phyloP scores from a whole-genome alignment of 2,888 invertebrate species.

The Hypomecis atomaria region DNA sequence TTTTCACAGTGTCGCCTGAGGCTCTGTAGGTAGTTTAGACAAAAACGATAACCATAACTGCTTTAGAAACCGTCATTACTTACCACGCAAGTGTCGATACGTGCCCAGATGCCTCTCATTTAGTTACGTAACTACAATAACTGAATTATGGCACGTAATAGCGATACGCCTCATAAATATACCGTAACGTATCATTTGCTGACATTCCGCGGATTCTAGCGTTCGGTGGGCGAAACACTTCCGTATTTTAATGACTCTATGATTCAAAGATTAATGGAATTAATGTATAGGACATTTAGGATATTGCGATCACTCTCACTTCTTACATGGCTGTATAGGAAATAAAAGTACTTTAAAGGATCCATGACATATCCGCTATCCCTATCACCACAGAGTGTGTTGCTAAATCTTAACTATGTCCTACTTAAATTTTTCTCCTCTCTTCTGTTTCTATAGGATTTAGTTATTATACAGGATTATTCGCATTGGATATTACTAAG shows the following conservation, averaged over 20 bases:
- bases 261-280: background rate
- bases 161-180: conserved; percentile 21
- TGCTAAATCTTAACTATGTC: too few relatives aligned
- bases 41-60: background rate
- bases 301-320: too few relatives aligned
- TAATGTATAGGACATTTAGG: background rate
- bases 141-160: conserved; percentile 26
- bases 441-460: too few relatives aligned
- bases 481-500: too few relatives aligned
- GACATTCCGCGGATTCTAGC: conserved; percentile 18
- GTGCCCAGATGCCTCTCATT: conserved; percentile 5
- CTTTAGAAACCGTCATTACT: conserved; percentile 18
- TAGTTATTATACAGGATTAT: too few relatives aligned
- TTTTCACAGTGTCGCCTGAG: too few relatives aligned
- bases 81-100: conserved; percentile 9
- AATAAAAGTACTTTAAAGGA: too few relatives aligned
- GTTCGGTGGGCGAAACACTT: conserved; percentile 8
- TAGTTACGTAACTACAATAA: conserved; percentile 23
- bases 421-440: too few relatives aligned
- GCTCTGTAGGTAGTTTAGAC: too few relatives aligned
- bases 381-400: too few relatives aligned
- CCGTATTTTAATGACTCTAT: conserved; percentile 8
- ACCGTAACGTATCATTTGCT: conserved; percentile 24
- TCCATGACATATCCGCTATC: too few relatives aligned
- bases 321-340: too few relatives aligned